A percentile compares a stretch with the other conserved stretches of the same genome.
Conservation (phyloP, 2,113 vertebrate species). For the Isichthys henryi region DNA sequence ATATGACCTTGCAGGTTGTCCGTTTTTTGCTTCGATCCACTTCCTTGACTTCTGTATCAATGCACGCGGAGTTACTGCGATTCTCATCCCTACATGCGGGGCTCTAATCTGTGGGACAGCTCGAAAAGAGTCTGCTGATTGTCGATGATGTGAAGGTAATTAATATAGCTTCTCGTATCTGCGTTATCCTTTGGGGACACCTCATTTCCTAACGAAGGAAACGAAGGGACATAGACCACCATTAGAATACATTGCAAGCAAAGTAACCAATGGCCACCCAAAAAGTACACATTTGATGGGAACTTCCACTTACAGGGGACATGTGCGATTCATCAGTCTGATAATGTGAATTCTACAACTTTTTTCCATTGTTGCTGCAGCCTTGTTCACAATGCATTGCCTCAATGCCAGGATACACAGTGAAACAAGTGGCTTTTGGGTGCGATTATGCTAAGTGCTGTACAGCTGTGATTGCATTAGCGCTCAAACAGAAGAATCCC, state of each 20-base stretch:
- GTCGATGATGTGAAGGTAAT: constrained; percentile 86
- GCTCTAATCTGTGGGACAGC: constrained; percentile 91
- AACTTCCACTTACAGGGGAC: background rate
- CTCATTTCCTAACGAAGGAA: constrained; percentile 67
- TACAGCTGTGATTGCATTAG: background rate
- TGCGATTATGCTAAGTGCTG: background rate
- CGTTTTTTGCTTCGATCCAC: background rate
- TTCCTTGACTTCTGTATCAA: background rate
- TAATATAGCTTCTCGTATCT: constrained; percentile 74
- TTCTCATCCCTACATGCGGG: constrained; percentile 57
- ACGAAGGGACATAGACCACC: background rate
- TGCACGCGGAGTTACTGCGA: background rate
- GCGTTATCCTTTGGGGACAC: constrained; percentile 77
- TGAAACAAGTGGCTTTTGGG: background rate
- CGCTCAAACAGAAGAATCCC: background rate
- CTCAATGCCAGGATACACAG: background rate
- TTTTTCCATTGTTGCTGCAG: background rate
- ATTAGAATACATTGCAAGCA: background rate
- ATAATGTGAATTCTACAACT: background rate
- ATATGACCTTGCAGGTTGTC: background rate
- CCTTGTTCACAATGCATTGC: background rate
- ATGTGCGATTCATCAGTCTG: background rate
- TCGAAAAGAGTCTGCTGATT: constrained; percentile 95
- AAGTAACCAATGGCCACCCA: background rate
- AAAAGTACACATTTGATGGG: background rate